Percentiles rank a stretch among this genome's conserved stretches.
These are phyloP conservation scores for Myathropa florea DNA, from an alignment of 2,888 invertebrate species.

Conservation along the genomic window DNA sequence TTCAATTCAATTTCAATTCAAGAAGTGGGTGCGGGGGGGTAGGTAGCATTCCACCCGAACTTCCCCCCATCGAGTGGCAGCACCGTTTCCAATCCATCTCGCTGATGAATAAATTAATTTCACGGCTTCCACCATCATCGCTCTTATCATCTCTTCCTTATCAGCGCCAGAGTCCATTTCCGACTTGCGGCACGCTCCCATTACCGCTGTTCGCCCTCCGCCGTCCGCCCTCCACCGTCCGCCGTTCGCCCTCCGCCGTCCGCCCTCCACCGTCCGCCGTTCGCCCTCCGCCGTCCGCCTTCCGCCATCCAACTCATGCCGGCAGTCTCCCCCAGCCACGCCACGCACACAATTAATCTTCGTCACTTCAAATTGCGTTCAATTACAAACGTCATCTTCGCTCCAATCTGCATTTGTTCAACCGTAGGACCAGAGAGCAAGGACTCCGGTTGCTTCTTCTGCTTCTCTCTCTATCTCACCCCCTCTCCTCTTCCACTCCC, in stretches of 20 bases:
- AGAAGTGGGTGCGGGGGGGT: too few species aligned
- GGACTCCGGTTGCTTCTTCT: not conserved
- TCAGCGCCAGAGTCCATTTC: constrained; percentile 55
- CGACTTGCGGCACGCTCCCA: constrained; percentile 46
- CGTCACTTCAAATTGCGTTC: constrained; percentile 67
- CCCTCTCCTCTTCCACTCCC: not conserved
- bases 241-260: constrained; percentile 20
- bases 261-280: too few species aligned
- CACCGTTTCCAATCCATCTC: constrained; percentile 22
- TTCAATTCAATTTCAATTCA: too few species aligned
- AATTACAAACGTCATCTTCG: constrained; percentile 68
- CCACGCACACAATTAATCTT: constrained; percentile 53
- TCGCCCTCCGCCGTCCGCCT: constrained; percentile 20
- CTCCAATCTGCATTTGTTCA: constrained; percentile 64
- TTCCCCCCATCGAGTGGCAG: not conserved
- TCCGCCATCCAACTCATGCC: constrained; percentile 8
- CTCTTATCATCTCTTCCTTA: constrained; percentile 32
- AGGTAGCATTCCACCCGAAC: too few species aligned
- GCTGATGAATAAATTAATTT: constrained; percentile 57
- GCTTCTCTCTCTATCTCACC: too few species aligned
- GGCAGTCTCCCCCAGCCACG: not conserved
- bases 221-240: constrained; percentile 27
- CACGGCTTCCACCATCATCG: constrained; percentile 8
- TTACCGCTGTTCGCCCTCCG: too few species aligned
- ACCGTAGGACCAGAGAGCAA: not conserved